Conservation (phyloP, 2,113 vertebrate species). For the Strix uralensis region DNA sequence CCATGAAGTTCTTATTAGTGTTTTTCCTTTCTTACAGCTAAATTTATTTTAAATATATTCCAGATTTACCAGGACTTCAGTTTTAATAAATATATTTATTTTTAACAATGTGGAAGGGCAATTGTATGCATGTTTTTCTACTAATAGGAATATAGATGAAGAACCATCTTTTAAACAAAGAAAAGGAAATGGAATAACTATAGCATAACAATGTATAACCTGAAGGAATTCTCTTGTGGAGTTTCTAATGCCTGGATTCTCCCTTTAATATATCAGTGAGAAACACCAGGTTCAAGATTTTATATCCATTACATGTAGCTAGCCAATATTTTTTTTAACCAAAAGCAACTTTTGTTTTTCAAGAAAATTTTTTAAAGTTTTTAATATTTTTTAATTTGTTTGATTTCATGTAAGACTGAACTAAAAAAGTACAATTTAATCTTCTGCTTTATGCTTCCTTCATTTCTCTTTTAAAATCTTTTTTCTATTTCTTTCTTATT, state of each 20-base stretch:
- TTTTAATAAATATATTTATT: conserved; percentile 11
- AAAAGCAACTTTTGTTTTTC: background rate
- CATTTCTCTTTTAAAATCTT: background rate
- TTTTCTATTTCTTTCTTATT: background rate
- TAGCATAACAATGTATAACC: background rate
- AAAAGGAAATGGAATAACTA: background rate
- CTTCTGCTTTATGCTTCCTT: background rate
- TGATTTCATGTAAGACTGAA: background rate
- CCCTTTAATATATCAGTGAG: background rate
- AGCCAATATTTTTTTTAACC: background rate
- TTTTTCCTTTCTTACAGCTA: background rate
- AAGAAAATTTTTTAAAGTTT: background rate
- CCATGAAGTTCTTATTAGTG: background rate
- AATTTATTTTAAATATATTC: background rate
- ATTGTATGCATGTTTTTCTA: background rate
- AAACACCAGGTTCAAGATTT: background rate
- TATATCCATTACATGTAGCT: background rate
- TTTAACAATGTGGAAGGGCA: background rate
- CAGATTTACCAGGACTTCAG: background rate
- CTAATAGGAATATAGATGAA: background rate
- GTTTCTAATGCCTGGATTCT: background rate
- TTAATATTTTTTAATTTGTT: background rate
- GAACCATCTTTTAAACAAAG: background rate
- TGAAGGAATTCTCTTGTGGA: background rate
- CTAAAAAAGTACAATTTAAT: background rate